These are phyloP conservation scores for Catonia carolina DNA, from an alignment of 2,888 invertebrate genomes.

Conservation along the genomic window DNA sequence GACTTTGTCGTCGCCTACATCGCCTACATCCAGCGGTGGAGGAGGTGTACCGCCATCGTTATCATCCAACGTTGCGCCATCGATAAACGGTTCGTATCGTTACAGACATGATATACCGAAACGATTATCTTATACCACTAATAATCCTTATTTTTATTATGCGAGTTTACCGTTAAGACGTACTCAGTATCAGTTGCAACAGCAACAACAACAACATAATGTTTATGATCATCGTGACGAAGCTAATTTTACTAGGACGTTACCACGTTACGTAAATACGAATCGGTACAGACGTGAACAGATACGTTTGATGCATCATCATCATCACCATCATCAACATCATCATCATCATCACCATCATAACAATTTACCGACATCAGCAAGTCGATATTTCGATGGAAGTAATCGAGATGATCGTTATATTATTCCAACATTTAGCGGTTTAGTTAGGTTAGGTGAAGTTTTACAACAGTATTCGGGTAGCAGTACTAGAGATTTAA, in stretches of 20 bases:
- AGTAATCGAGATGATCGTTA: constrained; percentile 10
- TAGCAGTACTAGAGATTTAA: constrained; percentile 5
- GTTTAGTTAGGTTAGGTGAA: constrained; percentile 23
- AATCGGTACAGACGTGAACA: constrained; percentile 15
- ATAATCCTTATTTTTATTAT: constrained; percentile 22
- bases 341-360: too few relatives aligned
- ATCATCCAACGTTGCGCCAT: constrained; percentile 17
- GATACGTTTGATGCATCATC: constrained; percentile 20
- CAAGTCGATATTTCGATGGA: not conserved
- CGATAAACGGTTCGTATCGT: constrained; percentile 26
- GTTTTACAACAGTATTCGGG: constrained; percentile 25
- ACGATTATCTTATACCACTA: not conserved
- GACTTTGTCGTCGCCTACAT: not conserved
- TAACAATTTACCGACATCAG: not conserved
- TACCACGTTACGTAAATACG: constrained; percentile 17
- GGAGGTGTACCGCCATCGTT: not conserved
- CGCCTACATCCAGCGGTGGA: too few relatives aligned
- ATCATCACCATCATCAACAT: too few relatives aligned
- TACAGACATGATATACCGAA: not conserved
- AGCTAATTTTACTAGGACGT: constrained; percentile 15
- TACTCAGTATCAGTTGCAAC: constrained; percentile 3
- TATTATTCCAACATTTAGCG: constrained; percentile 21
- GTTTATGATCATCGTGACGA: too few relatives aligned
- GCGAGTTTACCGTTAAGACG: constrained; percentile 24
- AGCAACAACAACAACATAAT: not conserved